Conservation (phyloP, 2,113 vertebrate genomes). For the Chionodraco myersi region DNA sequence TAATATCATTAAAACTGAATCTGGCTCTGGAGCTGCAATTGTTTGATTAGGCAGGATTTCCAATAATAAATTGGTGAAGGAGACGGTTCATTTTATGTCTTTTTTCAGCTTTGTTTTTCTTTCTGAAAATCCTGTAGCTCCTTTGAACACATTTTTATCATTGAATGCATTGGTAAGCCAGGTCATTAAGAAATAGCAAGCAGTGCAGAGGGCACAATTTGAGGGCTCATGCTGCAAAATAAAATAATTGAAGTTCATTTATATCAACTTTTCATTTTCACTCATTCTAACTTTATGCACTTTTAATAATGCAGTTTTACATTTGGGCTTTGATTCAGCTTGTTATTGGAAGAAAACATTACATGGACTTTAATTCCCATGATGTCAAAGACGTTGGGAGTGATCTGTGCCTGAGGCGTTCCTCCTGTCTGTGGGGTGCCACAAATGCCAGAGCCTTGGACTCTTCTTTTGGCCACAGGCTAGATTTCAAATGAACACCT, state of each 20-base stretch:
- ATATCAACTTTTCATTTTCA: conserved; percentile 47
- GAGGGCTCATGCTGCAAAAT: conserved; percentile 46
- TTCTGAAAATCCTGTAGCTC: conserved; percentile 24
- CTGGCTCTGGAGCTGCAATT: neutral
- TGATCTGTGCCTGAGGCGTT: conserved; percentile 34
- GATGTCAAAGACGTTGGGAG: conserved; percentile 37
- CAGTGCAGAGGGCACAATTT: conserved; percentile 49
- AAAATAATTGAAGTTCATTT: conserved; percentile 72
- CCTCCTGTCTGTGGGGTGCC: conserved; percentile 34
- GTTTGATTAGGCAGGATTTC: conserved; percentile 50
- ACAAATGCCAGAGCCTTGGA: conserved; percentile 29
- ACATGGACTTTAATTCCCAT: conserved; percentile 20
- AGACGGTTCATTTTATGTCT: neutral
- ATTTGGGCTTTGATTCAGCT: conserved; percentile 37
- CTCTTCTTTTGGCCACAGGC: conserved; percentile 56
- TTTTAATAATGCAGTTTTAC: conserved; percentile 58
- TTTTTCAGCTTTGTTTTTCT: neutral
- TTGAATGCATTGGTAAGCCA: conserved; percentile 52
- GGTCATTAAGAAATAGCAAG: conserved; percentile 75
- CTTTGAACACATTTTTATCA: conserved; percentile 60
- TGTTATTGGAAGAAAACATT: conserved; percentile 37
- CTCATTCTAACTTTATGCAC: conserved; percentile 48
- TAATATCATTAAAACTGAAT: conserved; percentile 14
- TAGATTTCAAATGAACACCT: conserved; percentile 46
- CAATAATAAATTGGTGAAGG: conserved; percentile 13